Base-by-base conservation (phyloP, 2,797 vertebrate species). In the Propithecus perrieri region DNA sequence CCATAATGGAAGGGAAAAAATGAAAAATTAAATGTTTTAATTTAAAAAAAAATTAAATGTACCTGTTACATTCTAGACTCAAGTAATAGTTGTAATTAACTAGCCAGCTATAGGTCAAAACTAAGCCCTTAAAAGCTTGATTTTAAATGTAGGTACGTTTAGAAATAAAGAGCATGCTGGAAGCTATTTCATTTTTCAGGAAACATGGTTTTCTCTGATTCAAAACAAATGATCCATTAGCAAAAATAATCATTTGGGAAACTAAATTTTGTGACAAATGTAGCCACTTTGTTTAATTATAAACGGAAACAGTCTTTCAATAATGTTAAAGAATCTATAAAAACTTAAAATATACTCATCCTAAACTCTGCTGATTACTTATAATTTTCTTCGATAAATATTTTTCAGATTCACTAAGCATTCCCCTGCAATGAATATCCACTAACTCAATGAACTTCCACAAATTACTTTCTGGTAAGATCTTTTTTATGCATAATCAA, bases 361-460 rank as follows among this genome's bases (percentile, higher is more conserved):
- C 24, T 89, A 67, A 89, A 79, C 17, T 67, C 50, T 53, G 50
- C n/a, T 91, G 35, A 89, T 86, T 92, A 95, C 43, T 89, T 75
- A 79, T 18, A 86, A 69, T 75, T 93, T 59, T 81, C 84, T 41
- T 81, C 84, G 93, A 57, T 74, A 81, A 91, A 41, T 92, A 74
- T 55, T 95, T 81, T 87, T 72, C 81, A 92, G n/a, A 95, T 80
- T 93, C 65, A 95, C 24, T 67, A 63, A 94, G 41, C 65, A 97
- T 33, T 87, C 15, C 4, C 33, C 67, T 59, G 46, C 14, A 94
- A 74, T 13, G 43, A 94, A 33, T 86, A 85, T 61, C 87, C 79
- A 79, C 30, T 79, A 15, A 85, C 78, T 78, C 48, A 89, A 84
- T 72, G 78, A 81, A 69, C 9, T 76, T 48, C 69, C 28, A 93